Conservation (phyloP, 2,797 vertebrate species). For the Girardinus metallicus region DNA sequence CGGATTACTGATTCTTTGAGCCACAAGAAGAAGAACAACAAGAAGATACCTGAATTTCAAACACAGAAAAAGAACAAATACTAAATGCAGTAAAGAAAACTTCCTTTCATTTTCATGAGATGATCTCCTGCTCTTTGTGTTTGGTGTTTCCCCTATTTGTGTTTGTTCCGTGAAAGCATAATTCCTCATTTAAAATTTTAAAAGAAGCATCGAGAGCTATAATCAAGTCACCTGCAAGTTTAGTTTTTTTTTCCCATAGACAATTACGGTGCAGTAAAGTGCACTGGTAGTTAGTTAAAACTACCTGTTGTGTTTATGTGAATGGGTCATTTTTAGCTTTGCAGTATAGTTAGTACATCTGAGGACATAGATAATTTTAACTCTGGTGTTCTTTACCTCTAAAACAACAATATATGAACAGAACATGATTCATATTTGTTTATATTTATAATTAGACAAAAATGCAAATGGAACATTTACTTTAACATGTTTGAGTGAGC, state of each 20-base stretch:
- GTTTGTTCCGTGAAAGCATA: background rate
- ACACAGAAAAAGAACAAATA: background rate
- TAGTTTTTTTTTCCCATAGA: background rate
- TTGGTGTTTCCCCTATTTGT: background rate
- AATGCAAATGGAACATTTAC: background rate
- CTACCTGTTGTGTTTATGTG: background rate
- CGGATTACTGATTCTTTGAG: background rate
- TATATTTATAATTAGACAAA: background rate
- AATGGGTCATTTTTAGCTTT: background rate
- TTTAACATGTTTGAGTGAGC: background rate
- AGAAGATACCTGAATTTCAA: background rate
- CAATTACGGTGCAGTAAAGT: background rate
- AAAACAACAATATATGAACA: background rate
- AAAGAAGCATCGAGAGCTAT: background rate
- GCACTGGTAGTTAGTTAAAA: background rate
- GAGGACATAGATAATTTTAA: background rate
- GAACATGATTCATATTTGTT: background rate
- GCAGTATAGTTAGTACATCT: background rate
- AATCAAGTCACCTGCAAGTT: background rate
- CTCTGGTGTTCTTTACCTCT: background rate
- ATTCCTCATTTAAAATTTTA: background rate
- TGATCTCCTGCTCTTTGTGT: background rate
- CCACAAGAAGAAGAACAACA: background rate
- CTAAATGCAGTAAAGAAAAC: background rate
- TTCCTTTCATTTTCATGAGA: background rate